A percentile compares a stretch with the other conserved stretches of the same genome.
These are phyloP conservation scores for Jacana jacana DNA, from an alignment of 2,113 vertebrate genomes.

Conservation along the genomic window DNA sequence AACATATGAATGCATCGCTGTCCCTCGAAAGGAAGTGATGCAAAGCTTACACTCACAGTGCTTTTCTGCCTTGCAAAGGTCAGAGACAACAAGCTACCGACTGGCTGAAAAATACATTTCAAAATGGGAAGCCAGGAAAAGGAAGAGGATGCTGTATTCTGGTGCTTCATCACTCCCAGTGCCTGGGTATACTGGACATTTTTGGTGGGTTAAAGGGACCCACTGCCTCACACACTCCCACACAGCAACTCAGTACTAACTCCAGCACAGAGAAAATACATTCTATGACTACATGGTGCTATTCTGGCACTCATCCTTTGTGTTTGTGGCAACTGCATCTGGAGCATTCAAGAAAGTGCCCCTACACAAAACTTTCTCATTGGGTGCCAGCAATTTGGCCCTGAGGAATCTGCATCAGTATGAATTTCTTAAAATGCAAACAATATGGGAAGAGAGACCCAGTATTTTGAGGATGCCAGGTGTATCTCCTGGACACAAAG, in stretches of 20 bases:
- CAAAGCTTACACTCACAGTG: background rate
- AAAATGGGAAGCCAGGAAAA: background rate
- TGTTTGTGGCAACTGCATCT: background rate
- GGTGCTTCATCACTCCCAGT: background rate
- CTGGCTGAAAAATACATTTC: background rate
- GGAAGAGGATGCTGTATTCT: background rate
- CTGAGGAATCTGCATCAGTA: background rate
- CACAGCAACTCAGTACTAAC: background rate
- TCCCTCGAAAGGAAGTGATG: too few species aligned
- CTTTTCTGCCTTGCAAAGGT: background rate
- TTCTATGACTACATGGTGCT: background rate
- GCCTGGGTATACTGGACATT: too few species aligned
- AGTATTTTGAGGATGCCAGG: background rate
- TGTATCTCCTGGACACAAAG: background rate
- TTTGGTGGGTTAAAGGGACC: background rate
- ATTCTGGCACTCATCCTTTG: background rate
- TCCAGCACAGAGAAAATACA: background rate
- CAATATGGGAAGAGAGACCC: background rate
- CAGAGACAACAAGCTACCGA: background rate
- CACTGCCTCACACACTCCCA: background rate
- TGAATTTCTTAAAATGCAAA: background rate
- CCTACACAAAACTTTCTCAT: background rate
- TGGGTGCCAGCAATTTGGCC: background rate
- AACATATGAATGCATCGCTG: fast-evolving
- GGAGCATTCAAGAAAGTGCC: background rate